These are phyloP conservation scores for Nudaria mundana DNA, from an alignment of 2,888 invertebrate genomes.

Conservation along the genomic window DNA sequence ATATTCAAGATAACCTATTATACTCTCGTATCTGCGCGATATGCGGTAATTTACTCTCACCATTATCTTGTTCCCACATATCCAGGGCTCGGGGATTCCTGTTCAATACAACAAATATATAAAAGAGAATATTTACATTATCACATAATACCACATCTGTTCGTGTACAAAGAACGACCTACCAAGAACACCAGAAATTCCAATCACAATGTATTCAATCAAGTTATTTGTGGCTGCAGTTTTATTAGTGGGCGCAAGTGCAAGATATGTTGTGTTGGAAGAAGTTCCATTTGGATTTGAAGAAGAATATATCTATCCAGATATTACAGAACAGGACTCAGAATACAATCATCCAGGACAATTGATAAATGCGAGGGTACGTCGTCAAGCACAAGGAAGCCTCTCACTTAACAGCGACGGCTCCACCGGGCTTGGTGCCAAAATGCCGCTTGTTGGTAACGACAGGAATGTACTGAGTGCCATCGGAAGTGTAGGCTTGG, in stretches of 20 bases:
- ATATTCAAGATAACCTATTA: background rate
- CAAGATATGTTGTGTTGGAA: slow-evolving; percentile 11
- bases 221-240: slow-evolving; percentile 13
- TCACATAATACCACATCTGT: background rate
- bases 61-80: too few species aligned
- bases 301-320: slow-evolving; percentile 2
- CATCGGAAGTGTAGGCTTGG: slow-evolving; percentile 6
- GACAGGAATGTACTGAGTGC: slow-evolving; percentile 16
- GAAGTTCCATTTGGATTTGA: slow-evolving; percentile 4
- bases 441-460: background rate
- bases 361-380: slow-evolving; percentile 2
- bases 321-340: background rate
- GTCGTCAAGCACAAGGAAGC: slow-evolving; percentile 15
- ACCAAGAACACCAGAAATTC: background rate
- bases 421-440: slow-evolving; percentile 1
- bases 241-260: slow-evolving; percentile 10
- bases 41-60: background rate
- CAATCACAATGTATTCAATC: background rate
- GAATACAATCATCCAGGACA: slow-evolving; percentile 3
- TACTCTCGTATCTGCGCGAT: background rate
- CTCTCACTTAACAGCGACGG: slow-evolving; percentile 17
- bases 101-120: background rate
- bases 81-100: background rate
- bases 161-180: background rate
- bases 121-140: background rate